phyloP scores from a whole-genome alignment of 2,888 invertebrate species.

The Autographa pulchrina region DNA sequence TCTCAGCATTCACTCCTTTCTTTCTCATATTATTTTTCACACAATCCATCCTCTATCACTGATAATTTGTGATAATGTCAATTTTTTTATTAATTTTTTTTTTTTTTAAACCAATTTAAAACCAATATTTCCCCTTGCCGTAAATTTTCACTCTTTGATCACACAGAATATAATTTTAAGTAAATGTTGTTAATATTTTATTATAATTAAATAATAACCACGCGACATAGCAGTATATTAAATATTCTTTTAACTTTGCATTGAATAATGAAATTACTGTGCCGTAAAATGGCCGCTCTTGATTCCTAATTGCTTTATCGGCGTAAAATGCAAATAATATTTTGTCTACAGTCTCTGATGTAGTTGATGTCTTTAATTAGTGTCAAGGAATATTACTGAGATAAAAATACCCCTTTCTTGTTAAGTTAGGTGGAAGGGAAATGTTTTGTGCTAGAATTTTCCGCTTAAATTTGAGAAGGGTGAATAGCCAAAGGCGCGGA shows the following conservation, averaged over 20 bases:
- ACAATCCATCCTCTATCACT: too few relatives aligned
- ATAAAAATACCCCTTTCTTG: slow-evolving; percentile 2
- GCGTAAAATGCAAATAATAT: background rate
- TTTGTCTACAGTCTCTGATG: background rate
- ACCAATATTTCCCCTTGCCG: too few relatives aligned
- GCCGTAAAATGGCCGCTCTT: background rate
- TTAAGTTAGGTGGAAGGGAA: background rate
- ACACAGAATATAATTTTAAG: background rate
- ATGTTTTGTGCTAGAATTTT: slow-evolving; percentile 4
- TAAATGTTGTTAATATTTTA: background rate
- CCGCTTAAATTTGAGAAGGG: background rate
- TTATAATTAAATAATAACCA: background rate
- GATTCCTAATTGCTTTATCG: background rate
- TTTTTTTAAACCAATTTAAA: too few relatives aligned
- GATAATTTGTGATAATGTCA: too few relatives aligned
- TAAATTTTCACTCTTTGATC: background rate
- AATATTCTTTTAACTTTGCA: background rate
- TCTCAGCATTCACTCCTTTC: too few relatives aligned
- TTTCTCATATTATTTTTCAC: too few relatives aligned
- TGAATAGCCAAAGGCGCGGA: background rate
- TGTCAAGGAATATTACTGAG: background rate
- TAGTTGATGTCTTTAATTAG: background rate
- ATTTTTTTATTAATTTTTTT: too few relatives aligned
- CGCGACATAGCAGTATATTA: background rate
- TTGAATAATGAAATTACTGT: background rate